phyloP scores from a whole-genome alignment of 1,140 invertebrate species.

The Drosophila pandora region DNA sequence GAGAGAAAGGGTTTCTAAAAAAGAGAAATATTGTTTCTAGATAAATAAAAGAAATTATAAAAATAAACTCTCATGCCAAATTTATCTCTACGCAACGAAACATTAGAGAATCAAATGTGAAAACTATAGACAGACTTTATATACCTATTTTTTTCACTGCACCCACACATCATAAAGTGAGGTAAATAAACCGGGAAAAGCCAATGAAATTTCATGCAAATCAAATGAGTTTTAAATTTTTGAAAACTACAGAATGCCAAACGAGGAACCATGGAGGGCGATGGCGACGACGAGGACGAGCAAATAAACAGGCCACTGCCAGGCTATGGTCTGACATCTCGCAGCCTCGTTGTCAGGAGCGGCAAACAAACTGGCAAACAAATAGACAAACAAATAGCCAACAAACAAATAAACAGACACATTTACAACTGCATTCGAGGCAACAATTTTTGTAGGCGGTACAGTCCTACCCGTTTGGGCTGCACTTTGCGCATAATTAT shows the following conservation, averaged over 20 bases:
- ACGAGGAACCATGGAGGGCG: slow-evolving; percentile 24
- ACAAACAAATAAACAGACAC: slow-evolving; percentile 75
- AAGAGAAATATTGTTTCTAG: not conserved
- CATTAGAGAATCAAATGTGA: too few relatives aligned
- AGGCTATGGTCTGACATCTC: slow-evolving; percentile 2
- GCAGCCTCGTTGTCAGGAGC: slow-evolving; percentile 18
- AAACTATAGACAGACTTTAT: too few relatives aligned
- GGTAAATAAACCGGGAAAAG: slow-evolving; percentile 44
- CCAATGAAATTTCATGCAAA: slow-evolving; percentile 75
- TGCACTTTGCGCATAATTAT: slow-evolving; percentile 81
- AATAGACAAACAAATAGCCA: slow-evolving; percentile 49
- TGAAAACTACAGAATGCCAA: slow-evolving; percentile 17
- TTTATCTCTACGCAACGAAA: too few relatives aligned
- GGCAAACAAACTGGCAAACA: slow-evolving; percentile 42
- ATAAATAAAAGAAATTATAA: not conserved
- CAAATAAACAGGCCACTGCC: slow-evolving; percentile 49
- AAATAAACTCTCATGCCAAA: too few relatives aligned
- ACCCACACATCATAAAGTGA: slow-evolving; percentile 40
- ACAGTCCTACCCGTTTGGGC: slow-evolving; percentile 44
- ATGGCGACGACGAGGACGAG: slow-evolving; percentile 43
- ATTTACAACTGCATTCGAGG: slow-evolving; percentile 75
- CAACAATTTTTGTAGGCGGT: slow-evolving; percentile 18
- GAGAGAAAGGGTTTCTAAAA: not conserved
- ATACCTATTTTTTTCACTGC: not conserved
- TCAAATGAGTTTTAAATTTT: slow-evolving; percentile 79